Evolutionary conservation across 2,888 invertebrate genomes (phyloP), one percentile per base, ranked within the genome.

Genomic region (Eupithecia exiguata): DNA sequence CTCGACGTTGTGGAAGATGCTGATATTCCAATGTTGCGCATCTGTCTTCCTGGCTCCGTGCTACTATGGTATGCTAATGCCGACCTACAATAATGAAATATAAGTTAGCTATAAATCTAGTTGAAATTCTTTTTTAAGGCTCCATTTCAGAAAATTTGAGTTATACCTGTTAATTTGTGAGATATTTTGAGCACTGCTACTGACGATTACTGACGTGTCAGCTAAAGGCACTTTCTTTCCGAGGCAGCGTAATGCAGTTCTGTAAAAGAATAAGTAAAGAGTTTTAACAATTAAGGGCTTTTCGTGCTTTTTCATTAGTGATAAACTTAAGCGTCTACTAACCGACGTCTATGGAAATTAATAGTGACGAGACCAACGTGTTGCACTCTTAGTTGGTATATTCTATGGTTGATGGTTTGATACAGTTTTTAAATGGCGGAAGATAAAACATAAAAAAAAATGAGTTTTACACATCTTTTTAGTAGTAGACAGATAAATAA

Each of bases 1-100:
- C 98, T 95, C 1, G 98, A 98, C 0, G 99, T 99, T 0, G 99
- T 99, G 76, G 98, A 98, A 0, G 98, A 98, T 0, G 98, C 98
- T 16, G 99, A 98, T 82, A 99, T 98, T 46, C 99, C 99, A 77
- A 98, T 97, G 88, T 98, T 97, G 68, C 97, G 85, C 80, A 94
- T 75, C 80, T 91, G 93, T 0, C 91, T 88, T 0, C 92, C 93
- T 16, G 91, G 87, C 75, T 94, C 94, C 0, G 92, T 89, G 43
- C 96, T 96, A 58, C 96, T 96, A 85, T 97, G 96, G 86, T 98
- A 98, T 1, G 98, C 97, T 78, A 98, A 91, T 0, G 98, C 97
- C 4, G 98, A 98, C 80, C 98, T 96, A 71, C 0, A 63, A 16
- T 67, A 86, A 36, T 81, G 84, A 61, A 68, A 67, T 53, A 43